Conservation (phyloP, 2,113 vertebrate genomes). For the Phodopus roborovskii region DNA sequence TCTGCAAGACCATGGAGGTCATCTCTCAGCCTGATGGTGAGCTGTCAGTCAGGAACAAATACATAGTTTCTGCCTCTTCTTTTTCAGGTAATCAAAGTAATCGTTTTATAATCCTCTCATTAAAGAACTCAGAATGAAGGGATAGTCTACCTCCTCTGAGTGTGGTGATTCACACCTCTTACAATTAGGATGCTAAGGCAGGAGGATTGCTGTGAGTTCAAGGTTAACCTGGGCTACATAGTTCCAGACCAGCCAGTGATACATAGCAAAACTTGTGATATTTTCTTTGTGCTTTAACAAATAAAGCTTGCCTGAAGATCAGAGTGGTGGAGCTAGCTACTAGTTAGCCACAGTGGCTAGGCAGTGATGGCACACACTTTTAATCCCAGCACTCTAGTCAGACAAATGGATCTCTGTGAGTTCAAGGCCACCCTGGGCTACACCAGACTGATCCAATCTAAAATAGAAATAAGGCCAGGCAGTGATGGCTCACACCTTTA, state of each 20-base stretch:
- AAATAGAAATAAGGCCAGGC: too few relatives aligned
- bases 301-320: too few relatives aligned
- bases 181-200: background rate
- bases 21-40: background rate
- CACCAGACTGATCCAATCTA: too few relatives aligned
- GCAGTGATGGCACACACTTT: too few relatives aligned
- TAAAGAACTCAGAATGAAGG: conserved; percentile 49
- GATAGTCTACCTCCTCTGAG: background rate
- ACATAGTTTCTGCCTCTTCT: background rate
- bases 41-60: conserved; percentile 38
- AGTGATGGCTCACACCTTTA: too few relatives aligned
- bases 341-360: too few relatives aligned
- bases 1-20: background rate
- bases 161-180: background rate
- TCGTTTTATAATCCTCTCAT: conserved; percentile 43
- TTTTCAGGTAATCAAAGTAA: conserved; percentile 44
- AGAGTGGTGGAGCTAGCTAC: too few relatives aligned
- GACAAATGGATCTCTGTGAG: too few relatives aligned
- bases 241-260: background rate
- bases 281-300: too few relatives aligned
- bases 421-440: too few relatives aligned
- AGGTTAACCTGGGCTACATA: background rate
- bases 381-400: too few relatives aligned
- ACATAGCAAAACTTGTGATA: background rate
- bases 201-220: background rate